These are phyloP conservation scores for Ptychodera flava DNA, from an alignment of 35 echinoderm and acorn worm genomes.

Conservation along the genomic window DNA sequence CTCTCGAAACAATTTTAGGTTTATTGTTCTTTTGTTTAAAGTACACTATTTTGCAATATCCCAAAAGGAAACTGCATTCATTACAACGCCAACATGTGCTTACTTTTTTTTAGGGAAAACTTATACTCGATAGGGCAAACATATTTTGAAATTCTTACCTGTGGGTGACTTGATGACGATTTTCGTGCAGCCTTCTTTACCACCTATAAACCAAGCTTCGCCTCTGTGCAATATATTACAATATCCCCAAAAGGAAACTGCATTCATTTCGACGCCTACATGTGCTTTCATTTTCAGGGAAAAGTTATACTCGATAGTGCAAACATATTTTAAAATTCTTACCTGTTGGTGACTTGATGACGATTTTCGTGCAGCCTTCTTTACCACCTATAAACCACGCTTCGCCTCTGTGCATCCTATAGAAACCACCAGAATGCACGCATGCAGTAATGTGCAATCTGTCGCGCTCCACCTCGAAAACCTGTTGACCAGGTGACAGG, in stretches of 20 bases:
- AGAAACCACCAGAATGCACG: neutral
- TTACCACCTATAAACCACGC: neutral
- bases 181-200: neutral
- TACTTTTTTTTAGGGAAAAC: no score
- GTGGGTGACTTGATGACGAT: neutral
- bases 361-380: neutral
- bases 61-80: no score
- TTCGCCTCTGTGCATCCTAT: neutral
- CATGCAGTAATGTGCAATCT: neutral
- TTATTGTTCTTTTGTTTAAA: no score
- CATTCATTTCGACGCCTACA: no score
- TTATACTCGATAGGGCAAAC: no score
- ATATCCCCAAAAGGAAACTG: no score
- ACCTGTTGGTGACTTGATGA: neutral
- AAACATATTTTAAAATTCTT: no score
- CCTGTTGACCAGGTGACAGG: neutral
- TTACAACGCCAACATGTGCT: no score
- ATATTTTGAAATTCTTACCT: neutral
- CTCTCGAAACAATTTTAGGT: no score
- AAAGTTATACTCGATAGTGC: no score
- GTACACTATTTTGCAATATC: no score
- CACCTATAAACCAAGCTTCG: neutral
- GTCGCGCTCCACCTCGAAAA: neutral
- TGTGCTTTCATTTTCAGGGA: no score
- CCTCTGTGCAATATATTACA: neutral